phyloP scores from a whole-genome alignment of 2,113 vertebrate genomes.

The Sturnira hondurensis region DNA sequence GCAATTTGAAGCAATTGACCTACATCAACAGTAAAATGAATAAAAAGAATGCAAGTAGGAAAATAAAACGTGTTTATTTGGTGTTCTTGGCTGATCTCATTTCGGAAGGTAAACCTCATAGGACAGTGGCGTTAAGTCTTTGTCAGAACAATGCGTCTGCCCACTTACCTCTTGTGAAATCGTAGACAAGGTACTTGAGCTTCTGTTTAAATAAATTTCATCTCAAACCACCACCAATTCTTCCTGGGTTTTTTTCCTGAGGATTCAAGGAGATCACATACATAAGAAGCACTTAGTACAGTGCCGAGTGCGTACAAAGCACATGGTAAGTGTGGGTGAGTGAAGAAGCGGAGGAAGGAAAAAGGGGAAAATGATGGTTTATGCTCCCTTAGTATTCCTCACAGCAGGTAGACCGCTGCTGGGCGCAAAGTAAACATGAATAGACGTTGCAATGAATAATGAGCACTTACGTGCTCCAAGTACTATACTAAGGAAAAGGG shows the following conservation, averaged over 20 bases:
- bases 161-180: background rate
- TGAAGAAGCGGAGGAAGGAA: background rate
- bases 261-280: background rate
- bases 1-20: background rate
- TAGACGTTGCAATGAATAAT: background rate
- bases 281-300: background rate
- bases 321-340: background rate
- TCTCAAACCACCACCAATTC: background rate
- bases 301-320: background rate
- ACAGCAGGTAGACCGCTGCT: background rate
- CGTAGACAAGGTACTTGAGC: background rate
- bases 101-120: background rate
- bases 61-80: background rate
- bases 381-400: background rate
- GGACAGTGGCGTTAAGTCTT: background rate
- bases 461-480: background rate
- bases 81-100: background rate
- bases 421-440: background rate
- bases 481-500: background rate
- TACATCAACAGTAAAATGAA: background rate
- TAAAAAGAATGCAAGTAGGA: background rate
- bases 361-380: background rate
- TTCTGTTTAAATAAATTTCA: background rate
- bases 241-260: background rate
- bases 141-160: background rate